Percentiles rank a stretch among this genome's conserved stretches.
Conservation (phyloP, 2,888 invertebrate species). For the Gandaritis pyraliata region DNA sequence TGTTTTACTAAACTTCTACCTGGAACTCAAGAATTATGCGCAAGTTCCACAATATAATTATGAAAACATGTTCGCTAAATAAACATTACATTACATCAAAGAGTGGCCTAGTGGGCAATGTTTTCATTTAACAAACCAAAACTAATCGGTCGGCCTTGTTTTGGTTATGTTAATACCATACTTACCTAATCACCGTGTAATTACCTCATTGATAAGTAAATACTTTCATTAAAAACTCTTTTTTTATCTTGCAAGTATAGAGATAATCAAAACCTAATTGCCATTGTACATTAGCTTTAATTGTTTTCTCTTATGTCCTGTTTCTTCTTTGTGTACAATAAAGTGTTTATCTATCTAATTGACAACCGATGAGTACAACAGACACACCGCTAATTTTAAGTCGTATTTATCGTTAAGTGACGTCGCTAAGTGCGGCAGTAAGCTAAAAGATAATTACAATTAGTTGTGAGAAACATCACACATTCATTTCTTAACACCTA, state of each 20-base stretch:
- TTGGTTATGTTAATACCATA: slow-evolving; percentile 21
- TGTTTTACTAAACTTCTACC: slow-evolving; percentile 15
- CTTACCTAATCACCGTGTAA: slow-evolving; percentile 44
- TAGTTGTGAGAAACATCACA: slow-evolving; percentile 23
- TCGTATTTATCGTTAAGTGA: too few species aligned
- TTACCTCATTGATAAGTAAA: slow-evolving; percentile 18
- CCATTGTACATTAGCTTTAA: too few species aligned
- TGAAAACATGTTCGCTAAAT: slow-evolving; percentile 28
- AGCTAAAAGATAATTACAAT: slow-evolving; percentile 12
- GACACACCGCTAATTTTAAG: too few species aligned
- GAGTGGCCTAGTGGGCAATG: slow-evolving; percentile 41
- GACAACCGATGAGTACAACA: too few species aligned
- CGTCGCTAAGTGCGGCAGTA: too few species aligned
- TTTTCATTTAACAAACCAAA: slow-evolving; percentile 54
- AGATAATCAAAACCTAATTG: too few species aligned
- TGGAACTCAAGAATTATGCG: slow-evolving; percentile 19
- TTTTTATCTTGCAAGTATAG: too few species aligned
- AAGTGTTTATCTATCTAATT: too few species aligned
- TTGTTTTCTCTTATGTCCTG: too few species aligned
- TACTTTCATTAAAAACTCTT: too few species aligned
- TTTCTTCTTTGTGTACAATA: too few species aligned
- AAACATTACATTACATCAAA: slow-evolving; percentile 48
- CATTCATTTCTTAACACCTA: slow-evolving; percentile 26
- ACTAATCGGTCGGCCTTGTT: slow-evolving; percentile 58
- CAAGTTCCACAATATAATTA: slow-evolving; percentile 22